Conservation (phyloP, 2,888 invertebrate species). For the Polyommatus icarus region DNA sequence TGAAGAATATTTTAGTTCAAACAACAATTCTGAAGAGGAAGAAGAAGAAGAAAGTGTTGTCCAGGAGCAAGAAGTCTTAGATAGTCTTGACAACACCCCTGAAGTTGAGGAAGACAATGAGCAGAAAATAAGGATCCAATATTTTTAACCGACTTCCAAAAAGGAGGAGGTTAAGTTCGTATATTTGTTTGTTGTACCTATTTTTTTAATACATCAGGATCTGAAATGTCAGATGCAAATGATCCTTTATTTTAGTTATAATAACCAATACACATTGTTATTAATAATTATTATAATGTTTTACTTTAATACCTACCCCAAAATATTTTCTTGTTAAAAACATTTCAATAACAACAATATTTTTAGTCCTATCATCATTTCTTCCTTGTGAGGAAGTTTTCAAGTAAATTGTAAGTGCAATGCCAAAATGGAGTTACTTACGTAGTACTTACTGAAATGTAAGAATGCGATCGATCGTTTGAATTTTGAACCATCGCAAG, state of each 20-base stretch:
- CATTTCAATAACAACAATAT: background rate
- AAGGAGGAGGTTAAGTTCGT: no score
- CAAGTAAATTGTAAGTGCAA: no score
- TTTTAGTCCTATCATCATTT: background rate
- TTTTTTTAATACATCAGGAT: background rate
- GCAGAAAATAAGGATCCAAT: background rate
- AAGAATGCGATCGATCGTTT: no score
- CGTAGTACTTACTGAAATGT: no score
- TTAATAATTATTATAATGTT: no score
- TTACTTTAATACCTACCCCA: background rate
- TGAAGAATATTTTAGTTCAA: background rate
- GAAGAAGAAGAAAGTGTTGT: background rate
- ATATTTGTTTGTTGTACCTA: no score
- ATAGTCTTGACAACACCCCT: background rate
- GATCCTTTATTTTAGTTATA: background rate
- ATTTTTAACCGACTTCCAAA: no score
- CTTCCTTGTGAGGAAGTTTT: no score
- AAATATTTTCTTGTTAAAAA: background rate
- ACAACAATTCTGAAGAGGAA: background rate
- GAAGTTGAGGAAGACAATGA: background rate
- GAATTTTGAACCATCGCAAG: no score
- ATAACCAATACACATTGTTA: background rate
- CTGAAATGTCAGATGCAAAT: background rate
- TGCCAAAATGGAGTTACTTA: no score
- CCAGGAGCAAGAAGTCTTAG: background rate